These are phyloP conservation scores for Brachyptera putata DNA, from an alignment of 2,888 invertebrate species.

Conservation along the genomic window DNA sequence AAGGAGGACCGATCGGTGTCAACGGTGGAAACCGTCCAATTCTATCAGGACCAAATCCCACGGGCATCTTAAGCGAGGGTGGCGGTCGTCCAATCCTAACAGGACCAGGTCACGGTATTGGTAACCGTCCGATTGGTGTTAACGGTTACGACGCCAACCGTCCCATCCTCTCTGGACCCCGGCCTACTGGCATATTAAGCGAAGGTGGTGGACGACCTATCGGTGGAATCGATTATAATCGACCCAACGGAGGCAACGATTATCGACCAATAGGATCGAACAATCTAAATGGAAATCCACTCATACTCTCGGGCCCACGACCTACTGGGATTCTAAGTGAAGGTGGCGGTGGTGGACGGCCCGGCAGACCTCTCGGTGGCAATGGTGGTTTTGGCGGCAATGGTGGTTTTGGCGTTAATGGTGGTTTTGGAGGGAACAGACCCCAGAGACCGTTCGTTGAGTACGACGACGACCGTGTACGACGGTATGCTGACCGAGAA, in stretches of 20 bases:
- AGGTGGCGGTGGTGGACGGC: not conserved
- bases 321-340: not conserved
- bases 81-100: not conserved
- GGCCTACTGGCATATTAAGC: not conserved
- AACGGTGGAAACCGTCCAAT: conserved; percentile 36
- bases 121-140: not conserved
- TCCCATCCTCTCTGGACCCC: not conserved
- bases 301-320: not conserved
- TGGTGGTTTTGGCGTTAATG: not conserved
- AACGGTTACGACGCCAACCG: not conserved
- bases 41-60: conserved; percentile 52
- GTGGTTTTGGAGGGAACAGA: not conserved
- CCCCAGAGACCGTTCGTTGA: not conserved
- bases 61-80: conserved; percentile 47
- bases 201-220: not conserved
- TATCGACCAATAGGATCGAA: not conserved
- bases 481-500: not conserved
- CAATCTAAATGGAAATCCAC: not conserved
- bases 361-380: not conserved
- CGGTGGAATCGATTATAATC: not conserved
- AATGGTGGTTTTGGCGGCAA: not conserved
- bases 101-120: not conserved
- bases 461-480: not conserved
- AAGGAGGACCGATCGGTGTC: conserved; percentile 25
- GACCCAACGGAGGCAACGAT: not conserved